A percentile compares a stretch with the other conserved stretches of the same genome.
Evolutionary conservation across 2,113 vertebrate genomes (phyloP).

Genomic region (Calidris pugnax): DNA sequence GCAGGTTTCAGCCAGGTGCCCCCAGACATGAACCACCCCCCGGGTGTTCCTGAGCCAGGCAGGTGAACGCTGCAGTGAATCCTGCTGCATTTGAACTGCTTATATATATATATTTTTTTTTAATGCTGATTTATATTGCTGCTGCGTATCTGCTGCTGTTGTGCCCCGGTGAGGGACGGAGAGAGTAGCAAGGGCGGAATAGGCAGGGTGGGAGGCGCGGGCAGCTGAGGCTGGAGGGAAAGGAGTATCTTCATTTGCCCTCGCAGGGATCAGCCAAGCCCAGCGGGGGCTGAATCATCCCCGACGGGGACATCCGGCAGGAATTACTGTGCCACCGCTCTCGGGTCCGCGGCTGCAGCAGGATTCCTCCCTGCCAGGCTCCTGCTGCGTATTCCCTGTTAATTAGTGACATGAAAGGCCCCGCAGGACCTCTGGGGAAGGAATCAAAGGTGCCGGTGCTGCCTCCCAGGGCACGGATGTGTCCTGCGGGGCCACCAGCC

Average conservation of each 20-base stretch:
- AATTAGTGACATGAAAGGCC: not conserved
- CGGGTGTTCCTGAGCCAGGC: not conserved
- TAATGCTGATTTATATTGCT: not conserved
- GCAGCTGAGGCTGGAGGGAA: not conserved
- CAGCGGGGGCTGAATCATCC: not conserved
- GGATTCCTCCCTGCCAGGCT: not conserved
- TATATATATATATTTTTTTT: not conserved
- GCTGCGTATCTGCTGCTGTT: not conserved
- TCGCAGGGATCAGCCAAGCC: not conserved
- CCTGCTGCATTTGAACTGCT: not conserved
- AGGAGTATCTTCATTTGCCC: not conserved
- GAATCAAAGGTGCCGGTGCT: not conserved
- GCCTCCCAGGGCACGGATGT: not conserved
- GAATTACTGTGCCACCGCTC: not conserved
- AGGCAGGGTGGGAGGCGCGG: not conserved
- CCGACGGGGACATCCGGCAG: fast-evolving
- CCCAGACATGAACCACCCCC: not conserved
- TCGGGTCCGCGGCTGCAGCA: not conserved
- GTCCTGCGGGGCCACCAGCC: fast-evolving
- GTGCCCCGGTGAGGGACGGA: not conserved
- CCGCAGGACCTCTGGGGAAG: not conserved
- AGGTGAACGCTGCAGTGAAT: not conserved
- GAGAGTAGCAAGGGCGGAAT: fast-evolving
- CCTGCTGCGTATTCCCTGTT: not conserved
- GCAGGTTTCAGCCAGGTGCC: not conserved